Evolutionary conservation across 2,888 invertebrate genomes (phyloP).

Genomic region (Trissonchulus sp.): DNA sequence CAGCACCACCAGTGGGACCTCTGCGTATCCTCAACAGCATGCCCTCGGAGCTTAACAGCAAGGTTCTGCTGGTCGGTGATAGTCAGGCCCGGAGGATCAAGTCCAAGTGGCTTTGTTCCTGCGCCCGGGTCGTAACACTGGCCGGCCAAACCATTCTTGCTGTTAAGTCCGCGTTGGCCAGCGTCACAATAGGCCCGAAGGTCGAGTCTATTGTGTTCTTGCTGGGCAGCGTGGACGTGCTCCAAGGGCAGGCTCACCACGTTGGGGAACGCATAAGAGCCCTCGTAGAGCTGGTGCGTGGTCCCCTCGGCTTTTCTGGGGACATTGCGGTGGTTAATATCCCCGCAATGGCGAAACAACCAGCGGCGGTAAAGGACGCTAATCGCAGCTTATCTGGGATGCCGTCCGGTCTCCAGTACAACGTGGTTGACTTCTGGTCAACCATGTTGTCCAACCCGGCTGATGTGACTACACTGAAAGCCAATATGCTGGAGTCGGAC

Average conservation of each 20-base stretch:
- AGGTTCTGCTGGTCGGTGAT: background rate
- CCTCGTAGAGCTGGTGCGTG: background rate
- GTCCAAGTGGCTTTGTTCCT: background rate
- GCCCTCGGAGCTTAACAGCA: background rate
- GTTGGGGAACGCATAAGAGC: background rate
- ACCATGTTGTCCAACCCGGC: background rate
- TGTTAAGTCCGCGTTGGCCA: background rate
- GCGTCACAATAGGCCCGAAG: background rate
- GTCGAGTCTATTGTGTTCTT: background rate
- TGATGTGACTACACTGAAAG: background rate
- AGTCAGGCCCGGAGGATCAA: background rate
- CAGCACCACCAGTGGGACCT: background rate
- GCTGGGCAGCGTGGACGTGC: background rate
- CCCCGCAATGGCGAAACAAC: background rate
- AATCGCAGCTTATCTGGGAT: background rate
- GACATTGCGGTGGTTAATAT: background rate
- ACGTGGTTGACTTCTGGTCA: background rate
- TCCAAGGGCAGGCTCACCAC: background rate
- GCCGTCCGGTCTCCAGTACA: background rate
- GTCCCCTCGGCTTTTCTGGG: background rate
- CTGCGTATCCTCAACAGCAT: background rate
- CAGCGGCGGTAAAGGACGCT: background rate
- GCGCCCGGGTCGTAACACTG: background rate
- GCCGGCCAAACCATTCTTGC: background rate
- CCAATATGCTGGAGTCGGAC: background rate